Base-by-base conservation (phyloP, 2,113 vertebrate species). In the Mungos mungo region DNA sequence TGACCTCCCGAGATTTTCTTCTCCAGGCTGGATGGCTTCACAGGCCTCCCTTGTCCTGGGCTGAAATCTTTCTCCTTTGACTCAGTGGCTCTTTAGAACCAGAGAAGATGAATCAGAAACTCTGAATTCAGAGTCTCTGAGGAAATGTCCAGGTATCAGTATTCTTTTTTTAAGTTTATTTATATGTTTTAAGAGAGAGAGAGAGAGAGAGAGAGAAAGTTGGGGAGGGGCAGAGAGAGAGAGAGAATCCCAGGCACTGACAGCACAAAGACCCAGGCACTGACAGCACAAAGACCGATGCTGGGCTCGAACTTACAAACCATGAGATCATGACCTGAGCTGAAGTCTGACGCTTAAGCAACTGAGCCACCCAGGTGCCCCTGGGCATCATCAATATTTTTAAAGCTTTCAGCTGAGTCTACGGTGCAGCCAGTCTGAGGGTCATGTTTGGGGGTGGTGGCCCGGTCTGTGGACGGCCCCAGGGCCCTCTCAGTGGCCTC, bases 391-490 rank as follows among this genome's bases (percentile, higher is more conserved):
- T 23, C 1, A 4, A 15, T 38, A 81, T 25, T 57, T 45, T 79
- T 13, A 45, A 54, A 82, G 27, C 41, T 74, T 23, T 19, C 0
- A 1, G 29, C 29, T n/a, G 38, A 63, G 35, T 33, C 16, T n/a
- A n/a, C 2, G 1, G 0, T 52, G 31, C 31, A 21, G 47, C 18
- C 9, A 2, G 77, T 65, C 27, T 18, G 7, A 54, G 15, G 45
- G 35, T 10, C 57, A 5, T 14, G 18, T 54, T 21, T 1, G 2
- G 4, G 4, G 21, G 10, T 33, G 29, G 38, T 41, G 38, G 54
- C 21, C 47, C 27, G 0, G 3, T 23, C 3, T 3, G 1, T 15
- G 38, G 12, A n/a, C 7, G 1, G 0, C 19, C n/a, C 57, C 57
- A 14, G 29, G 76, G 18, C 33, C 41, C 13, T 31, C 27, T 38